These are phyloP conservation scores for Apamea sordens DNA, from an alignment of 2,888 invertebrate genomes.

Conservation along the genomic window DNA sequence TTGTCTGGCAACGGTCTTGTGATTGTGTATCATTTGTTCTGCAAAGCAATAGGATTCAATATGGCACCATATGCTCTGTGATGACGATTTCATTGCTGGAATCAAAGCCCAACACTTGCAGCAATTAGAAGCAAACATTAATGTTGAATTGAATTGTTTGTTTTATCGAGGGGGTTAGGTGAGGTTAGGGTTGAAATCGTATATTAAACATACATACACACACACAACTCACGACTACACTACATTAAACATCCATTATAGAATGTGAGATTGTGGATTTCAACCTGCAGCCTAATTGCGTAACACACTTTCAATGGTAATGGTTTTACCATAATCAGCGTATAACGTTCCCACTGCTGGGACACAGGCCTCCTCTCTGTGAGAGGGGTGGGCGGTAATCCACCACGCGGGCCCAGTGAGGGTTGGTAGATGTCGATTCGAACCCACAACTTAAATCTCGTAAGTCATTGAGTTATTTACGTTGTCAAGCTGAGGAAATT, in stretches of 20 bases:
- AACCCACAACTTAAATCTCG: not conserved
- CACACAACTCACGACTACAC: not conserved
- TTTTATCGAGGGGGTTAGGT: conserved; percentile 27
- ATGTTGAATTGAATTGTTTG: conserved; percentile 38
- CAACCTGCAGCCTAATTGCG: not conserved
- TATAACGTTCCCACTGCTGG: not conserved
- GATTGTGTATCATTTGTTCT: conserved; percentile 41
- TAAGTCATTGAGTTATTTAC: not conserved
- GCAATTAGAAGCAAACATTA: conserved; percentile 50
- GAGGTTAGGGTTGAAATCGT: not conserved
- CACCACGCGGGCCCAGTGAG: not conserved
- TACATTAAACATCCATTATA: not conserved
- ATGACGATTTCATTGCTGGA: conserved; percentile 59
- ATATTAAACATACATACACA: not conserved
- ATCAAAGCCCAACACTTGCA: conserved; percentile 56
- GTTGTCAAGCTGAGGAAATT: not conserved
- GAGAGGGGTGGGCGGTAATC: not conserved
- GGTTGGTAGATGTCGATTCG: not conserved
- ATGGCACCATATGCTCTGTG: conserved; percentile 48
- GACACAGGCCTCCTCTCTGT: not conserved
- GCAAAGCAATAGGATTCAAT: conserved; percentile 53
- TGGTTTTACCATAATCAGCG: not conserved
- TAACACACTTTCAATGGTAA: not conserved
- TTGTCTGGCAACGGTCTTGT: not conserved
- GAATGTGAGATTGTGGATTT: not conserved